Percentiles rank a stretch among this genome's conserved stretches.
These are phyloP conservation scores for Calycopis cecrops DNA, from an alignment of 1,140 invertebrate genomes.

Conservation along the genomic window DNA sequence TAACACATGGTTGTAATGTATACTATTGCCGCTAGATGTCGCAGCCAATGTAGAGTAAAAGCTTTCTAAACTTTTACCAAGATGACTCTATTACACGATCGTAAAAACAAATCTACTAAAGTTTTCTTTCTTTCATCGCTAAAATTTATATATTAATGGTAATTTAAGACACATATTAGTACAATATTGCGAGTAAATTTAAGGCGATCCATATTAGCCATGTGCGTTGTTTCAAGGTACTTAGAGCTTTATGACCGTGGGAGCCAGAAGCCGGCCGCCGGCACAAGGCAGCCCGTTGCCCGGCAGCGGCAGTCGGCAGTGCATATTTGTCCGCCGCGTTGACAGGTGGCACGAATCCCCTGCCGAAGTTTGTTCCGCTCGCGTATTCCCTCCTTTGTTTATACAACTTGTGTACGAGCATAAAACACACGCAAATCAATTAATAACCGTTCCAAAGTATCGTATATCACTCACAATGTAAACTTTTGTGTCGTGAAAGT, in stretches of 20 bases:
- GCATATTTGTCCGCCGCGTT: conserved; percentile 53
- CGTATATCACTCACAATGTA: conserved; percentile 40
- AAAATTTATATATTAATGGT: no score
- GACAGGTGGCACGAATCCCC: conserved; percentile 57
- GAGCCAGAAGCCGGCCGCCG: conserved; percentile 24
- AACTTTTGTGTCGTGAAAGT: conserved; percentile 65
- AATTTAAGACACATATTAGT: no score
- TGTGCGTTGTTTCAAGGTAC: background rate
- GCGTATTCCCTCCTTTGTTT: conserved; percentile 61
- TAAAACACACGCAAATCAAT: conserved; percentile 11
- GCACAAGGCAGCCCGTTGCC: conserved; percentile 39
- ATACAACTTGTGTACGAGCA: conserved; percentile 47
- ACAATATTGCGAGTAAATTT: no score
- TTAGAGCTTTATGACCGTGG: background rate
- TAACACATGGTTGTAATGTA: background rate
- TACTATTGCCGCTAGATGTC: background rate
- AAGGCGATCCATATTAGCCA: background rate
- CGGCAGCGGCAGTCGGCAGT: conserved; percentile 45
- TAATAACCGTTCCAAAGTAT: background rate
- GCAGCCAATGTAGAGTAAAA: background rate
- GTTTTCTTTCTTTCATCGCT: no score
- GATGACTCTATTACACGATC: background rate
- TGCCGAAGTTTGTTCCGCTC: conserved; percentile 43
- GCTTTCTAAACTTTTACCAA: background rate
- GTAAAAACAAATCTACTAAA: no score